Conservation (phyloP, 2,888 invertebrate species). For the Oxystoma pomonae region DNA sequence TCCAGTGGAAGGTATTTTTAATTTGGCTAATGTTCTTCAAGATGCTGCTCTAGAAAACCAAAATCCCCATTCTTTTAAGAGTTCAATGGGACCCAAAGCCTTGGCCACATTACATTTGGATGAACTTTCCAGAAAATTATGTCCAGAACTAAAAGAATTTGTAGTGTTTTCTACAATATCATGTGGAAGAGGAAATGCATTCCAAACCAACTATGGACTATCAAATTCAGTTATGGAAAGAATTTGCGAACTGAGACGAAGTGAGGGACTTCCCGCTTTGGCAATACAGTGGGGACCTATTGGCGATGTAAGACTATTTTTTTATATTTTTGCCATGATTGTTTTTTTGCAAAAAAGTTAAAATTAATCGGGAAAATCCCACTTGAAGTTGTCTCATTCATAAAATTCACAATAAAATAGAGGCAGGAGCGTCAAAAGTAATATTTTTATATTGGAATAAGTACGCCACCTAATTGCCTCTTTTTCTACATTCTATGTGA, state of each 20-base stretch:
- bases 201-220: conserved; percentile 87
- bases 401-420: not conserved
- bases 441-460: not conserved
- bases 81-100: conserved; percentile 74
- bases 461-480: too few species aligned
- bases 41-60: conserved; percentile 78
- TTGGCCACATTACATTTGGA: conserved; percentile 77
- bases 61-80: conserved; percentile 61
- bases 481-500: too few species aligned
- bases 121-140: conserved; percentile 39
- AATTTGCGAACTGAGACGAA: conserved; percentile 69
- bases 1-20: conserved; percentile 80
- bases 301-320: conserved; percentile 65
- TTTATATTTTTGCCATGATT: too few species aligned
- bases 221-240: conserved; percentile 88
- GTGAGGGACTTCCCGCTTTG: conserved; percentile 67
- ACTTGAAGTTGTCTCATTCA: too few species aligned
- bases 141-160: conserved; percentile 56
- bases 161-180: conserved; percentile 89
- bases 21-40: conserved; percentile 77
- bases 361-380: too few species aligned
- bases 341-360: too few species aligned
- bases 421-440: not conserved
- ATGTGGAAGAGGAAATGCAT: conserved; percentile 88
- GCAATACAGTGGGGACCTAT: conserved; percentile 93